Conservation (phyloP, 30 jellyfish, hydroid and myxozoan genomes). For the Rhopilema esculentum region DNA sequence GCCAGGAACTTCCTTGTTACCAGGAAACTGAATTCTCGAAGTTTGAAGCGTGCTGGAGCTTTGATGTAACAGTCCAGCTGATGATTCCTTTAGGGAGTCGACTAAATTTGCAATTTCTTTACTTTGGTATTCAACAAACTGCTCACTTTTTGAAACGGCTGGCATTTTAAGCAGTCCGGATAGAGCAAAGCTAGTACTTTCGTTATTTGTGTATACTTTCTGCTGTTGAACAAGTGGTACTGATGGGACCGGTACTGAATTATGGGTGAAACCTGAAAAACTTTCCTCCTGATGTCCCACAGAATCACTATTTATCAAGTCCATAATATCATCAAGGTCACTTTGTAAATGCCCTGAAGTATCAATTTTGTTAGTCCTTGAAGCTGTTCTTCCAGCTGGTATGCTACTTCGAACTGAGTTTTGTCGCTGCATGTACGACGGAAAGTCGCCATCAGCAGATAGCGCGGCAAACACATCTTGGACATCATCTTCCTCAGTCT, state of each 20-base stretch:
- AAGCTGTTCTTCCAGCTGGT: neutral
- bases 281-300: conserved; percentile 5
- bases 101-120: neutral
- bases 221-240: neutral
- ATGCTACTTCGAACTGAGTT: neutral
- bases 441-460: conserved; percentile 56
- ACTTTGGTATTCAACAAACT: neutral
- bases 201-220: neutral
- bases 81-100: neutral
- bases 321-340: conserved; percentile 67
- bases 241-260: neutral
- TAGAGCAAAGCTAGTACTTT: neutral
- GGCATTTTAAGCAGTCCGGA: neutral
- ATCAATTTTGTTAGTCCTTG: neutral
- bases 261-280: neutral
- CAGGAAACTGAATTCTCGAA: too few relatives aligned
- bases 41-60: too few relatives aligned
- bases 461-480: conserved; percentile 74
- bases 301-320: conserved; percentile 39
- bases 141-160: neutral
- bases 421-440: conserved; percentile 29
- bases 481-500: conserved; percentile 71
- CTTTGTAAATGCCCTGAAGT: conserved; percentile 27
- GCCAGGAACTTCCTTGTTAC: too few relatives aligned
- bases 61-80: neutral